A percentile compares a stretch with the other conserved stretches of the same genome.
Evolutionary conservation across 2,113 vertebrate genomes (phyloP).

Genomic region (Malurus elegans): DNA sequence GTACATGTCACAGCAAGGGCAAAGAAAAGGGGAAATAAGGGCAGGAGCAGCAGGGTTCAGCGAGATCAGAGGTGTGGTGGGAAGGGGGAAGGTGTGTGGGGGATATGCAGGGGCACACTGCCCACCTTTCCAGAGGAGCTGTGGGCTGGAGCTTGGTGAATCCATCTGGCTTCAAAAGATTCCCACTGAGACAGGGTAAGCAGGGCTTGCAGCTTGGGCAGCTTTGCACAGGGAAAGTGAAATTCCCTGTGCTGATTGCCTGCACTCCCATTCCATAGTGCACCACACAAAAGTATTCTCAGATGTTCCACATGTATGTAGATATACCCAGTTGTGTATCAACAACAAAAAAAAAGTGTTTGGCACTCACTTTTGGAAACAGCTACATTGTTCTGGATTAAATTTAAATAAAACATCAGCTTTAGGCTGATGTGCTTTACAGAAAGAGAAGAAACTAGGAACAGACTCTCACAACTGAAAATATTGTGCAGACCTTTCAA

Average conservation of each 20-base stretch:
- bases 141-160: not conserved
- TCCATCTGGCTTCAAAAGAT: not conserved
- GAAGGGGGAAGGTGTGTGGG: accelerated
- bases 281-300: not conserved
- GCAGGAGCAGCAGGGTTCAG: not conserved
- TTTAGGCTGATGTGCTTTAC: not conserved
- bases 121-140: accelerated
- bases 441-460: not conserved
- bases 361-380: not conserved
- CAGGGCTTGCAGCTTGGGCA: not conserved
- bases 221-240: not conserved
- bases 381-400: not conserved
- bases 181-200: not conserved
- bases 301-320: not conserved
- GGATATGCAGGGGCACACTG: accelerated
- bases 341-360: not conserved
- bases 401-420: not conserved
- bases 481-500: not conserved
- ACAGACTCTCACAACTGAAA: not conserved
- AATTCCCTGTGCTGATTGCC: not conserved
- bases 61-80: not conserved
- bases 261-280: not conserved
- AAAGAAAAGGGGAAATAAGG: not conserved
- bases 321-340: not conserved
- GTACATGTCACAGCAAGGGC: not conserved